Percentiles rank a stretch among this genome's conserved stretches.
Evolutionary conservation across 2,113 vertebrate species (phyloP).

Genomic region (Mungos mungo): DNA sequence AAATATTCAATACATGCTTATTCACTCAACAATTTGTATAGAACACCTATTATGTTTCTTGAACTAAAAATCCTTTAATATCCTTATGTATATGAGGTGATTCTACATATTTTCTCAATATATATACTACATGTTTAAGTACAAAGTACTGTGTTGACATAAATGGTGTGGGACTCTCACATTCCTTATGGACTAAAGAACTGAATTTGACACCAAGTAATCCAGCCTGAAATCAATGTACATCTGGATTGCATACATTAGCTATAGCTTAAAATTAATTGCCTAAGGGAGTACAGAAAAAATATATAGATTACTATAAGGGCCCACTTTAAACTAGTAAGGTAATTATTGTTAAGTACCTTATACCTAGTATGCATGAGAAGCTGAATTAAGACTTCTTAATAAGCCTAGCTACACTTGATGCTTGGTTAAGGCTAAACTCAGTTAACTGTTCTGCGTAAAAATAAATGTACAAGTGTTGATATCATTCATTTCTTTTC

Average conservation of each 20-base stretch:
- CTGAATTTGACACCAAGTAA: constrained; percentile 13
- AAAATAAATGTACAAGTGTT: constrained; percentile 42
- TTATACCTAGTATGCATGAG: constrained; percentile 10
- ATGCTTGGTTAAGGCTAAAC: constrained; percentile 46
- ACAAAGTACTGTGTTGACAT: neutral
- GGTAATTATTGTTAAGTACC: constrained; percentile 33
- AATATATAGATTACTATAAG: constrained; percentile 40
- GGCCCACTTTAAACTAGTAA: constrained; percentile 55
- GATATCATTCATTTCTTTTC: constrained; percentile 38
- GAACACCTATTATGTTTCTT: neutral
- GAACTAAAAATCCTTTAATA: neutral
- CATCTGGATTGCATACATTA: constrained; percentile 37
- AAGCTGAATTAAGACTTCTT: too few relatives aligned
- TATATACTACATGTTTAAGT: neutral
- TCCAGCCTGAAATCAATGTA: constrained; percentile 3
- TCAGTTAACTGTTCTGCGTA: constrained; percentile 12
- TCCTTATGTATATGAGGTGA: neutral
- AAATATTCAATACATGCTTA: neutral
- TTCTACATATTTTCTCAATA: neutral
- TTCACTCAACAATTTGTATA: neutral
- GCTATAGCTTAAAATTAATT: constrained; percentile 53
- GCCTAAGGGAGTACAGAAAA: neutral
- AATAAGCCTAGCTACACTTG: constrained; percentile 53
- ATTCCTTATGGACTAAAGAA: constrained; percentile 27
- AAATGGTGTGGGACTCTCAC: neutral